A percentile compares a stretch with the other conserved stretches of the same genome.
Evolutionary conservation across 2,113 vertebrate species (phyloP).

Genomic region (Crypturellus undulatus): DNA sequence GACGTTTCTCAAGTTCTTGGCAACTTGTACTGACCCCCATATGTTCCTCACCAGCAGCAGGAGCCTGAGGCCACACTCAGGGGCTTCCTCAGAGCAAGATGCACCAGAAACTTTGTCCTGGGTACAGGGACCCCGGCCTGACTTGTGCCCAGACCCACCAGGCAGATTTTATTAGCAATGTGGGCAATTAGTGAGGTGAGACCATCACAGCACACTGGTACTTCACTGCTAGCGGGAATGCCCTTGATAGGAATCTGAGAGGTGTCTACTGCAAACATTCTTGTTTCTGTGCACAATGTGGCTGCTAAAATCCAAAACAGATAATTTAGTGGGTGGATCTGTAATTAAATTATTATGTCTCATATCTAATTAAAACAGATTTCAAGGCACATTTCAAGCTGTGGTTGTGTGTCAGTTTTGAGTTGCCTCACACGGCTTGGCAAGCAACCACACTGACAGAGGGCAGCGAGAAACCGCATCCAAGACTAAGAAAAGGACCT

Average conservation of each 20-base stretch:
- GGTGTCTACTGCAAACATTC: slow-evolving; percentile 20
- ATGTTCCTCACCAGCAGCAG: accelerated
- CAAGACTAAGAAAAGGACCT: slow-evolving; percentile 14
- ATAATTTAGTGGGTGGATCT: slow-evolving; percentile 66
- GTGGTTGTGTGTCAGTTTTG: slow-evolving; percentile 47
- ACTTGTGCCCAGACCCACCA: accelerated
- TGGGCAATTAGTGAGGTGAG: slow-evolving; percentile 41
- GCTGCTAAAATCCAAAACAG: slow-evolving; percentile 53
- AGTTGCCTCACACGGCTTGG: slow-evolving; percentile 45
- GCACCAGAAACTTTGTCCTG: not conserved
- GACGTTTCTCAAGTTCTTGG: not conserved
- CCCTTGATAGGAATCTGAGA: slow-evolving; percentile 4
- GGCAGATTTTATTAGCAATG: not conserved
- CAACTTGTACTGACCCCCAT: accelerated
- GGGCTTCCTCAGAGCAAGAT: not conserved
- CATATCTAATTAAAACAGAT: slow-evolving; percentile 70
- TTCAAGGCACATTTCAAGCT: slow-evolving; percentile 70
- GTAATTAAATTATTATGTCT: slow-evolving; percentile 72
- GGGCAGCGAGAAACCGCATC: slow-evolving; percentile 9
- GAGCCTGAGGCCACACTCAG: accelerated
- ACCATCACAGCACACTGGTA: not conserved
- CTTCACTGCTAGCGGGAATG: not conserved
- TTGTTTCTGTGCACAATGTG: slow-evolving; percentile 45
- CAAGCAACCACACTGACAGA: not conserved
- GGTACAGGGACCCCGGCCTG: not conserved